phyloP scores from a whole-genome alignment of 2,797 vertebrate genomes.

The Oreochromis mossambicus region DNA sequence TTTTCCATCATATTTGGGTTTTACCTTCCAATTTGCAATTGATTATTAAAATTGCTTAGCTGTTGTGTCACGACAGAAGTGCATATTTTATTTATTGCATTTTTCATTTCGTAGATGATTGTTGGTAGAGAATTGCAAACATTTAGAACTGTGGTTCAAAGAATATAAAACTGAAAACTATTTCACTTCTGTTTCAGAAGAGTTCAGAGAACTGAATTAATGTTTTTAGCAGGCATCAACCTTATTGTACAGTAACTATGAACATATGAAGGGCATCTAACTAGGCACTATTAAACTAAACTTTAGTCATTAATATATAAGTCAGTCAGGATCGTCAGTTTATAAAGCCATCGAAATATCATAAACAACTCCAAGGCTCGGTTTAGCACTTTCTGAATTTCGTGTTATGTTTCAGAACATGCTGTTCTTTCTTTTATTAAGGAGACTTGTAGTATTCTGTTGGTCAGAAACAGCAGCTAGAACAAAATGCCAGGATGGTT shows the following conservation, averaged over 20 bases:
- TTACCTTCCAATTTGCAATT: background rate
- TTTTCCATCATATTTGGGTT: background rate
- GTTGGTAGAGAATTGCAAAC: background rate
- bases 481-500: conserved; percentile 38
- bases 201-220: background rate
- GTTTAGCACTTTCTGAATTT: background rate
- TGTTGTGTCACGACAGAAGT: background rate
- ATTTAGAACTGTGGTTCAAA: background rate
- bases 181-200: background rate
- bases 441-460: background rate
- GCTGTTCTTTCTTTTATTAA: background rate
- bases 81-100: background rate
- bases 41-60: background rate
- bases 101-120: background rate
- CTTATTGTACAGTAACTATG: background rate
- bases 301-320: background rate
- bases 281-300: background rate
- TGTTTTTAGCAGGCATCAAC: background rate
- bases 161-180: background rate
- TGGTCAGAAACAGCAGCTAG: conserved; percentile 11
- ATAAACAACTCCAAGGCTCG: background rate
- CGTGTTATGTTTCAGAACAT: background rate
- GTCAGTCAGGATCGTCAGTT: background rate
- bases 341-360: background rate
- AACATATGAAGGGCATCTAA: background rate